Evolutionary conservation across 2,113 vertebrate genomes (phyloP), one percentile per base, ranked within the genome.

Genomic region (Coreoperca whiteheadi): DNA sequence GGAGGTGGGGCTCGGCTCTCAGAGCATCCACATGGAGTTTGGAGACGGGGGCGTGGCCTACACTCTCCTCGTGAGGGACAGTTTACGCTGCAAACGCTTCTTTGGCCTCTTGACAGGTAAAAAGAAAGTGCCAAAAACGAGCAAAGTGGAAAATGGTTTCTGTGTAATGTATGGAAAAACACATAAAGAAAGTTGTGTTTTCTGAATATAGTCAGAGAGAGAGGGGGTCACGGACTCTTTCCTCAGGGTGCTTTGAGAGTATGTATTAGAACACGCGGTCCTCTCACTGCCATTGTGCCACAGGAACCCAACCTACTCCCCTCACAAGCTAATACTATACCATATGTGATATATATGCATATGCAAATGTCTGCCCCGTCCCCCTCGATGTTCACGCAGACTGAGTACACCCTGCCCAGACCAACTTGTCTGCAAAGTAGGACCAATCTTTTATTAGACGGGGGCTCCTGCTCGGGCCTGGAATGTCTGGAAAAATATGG

Each of bases 1-100:
- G 93, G 96, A 98, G 90, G 93, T 98, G 89, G 97, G 97, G 28
- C 93, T 98, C 37, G 94, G 96, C 77, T 96, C 96, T 28, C 97
- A 98, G 93, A 96, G 94, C 81, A 93, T 98, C 79, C 94, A 96
- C 90, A 93, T 98, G 92, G 96, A 96, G 87, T 97, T 97, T 82
- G 95, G 93, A 11, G 95, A 95, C 18, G 91, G 91, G 1, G 94
- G 85, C 60, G 84, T 91, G 30, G 96, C 97, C 23, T 98, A 97
- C 88, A 98, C 93, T 0, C 94, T 98, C 63, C 95, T 98, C 8
- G 96, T 97, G 41, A 94, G 97, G 64, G 96, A 96, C 93, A 93
- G 91, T 51, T 71, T 77, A 16, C 96, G 95, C 74, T 97, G 97
- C 94, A 96, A 95, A 73, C 88, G 92, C 71, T 97, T 97, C 89